Evolutionary conservation across 2,888 invertebrate genomes (phyloP), one percentile per base, ranked within the genome.

Genomic region (Rhagophthalmus giganteus): DNA sequence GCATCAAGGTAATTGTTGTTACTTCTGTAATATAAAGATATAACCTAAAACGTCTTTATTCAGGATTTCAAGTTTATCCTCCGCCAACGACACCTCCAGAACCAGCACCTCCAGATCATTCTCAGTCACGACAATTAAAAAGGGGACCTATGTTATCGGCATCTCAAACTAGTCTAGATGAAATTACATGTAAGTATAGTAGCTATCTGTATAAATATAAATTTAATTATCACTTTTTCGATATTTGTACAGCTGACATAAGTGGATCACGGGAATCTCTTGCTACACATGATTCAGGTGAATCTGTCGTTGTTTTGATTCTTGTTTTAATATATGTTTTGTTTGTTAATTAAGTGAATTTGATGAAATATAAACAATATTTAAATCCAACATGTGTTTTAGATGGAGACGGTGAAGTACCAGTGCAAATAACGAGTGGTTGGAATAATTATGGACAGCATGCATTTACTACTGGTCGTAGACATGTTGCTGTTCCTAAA

Each of bases 71-170:
- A 75, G 89, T 88, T 55, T 90, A 88, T 74, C 89, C 90, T 58
- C 88, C 87, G 53, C 88, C 89, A 41, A 88, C 87, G 65, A 90
- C 90, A 57, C 90, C 90, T 35, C 90, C 90, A 26, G 90, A 90
- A 74, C 90, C 90, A 33, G 89, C 90, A 49, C 90, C 90, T 37
- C 89, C 89, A 48, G 89, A 89, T 73, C 86, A 87, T 72, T 59
- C 71, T 31, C 70, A 71, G 41, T 65, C 70, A n/a, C 72, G 79
- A 64, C 76, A 78, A 68, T 76, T 78, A 59, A 79, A 77, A 59
- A 71, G 76, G 42, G 74, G 72, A 49, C 66, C 73, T 9, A 67
- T 77, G 58, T 70, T 80, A 61, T 79, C 79, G 57, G 77, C 78
- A 63, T 81, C 81, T 59, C 80, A 81, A 71, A 83, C 83, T 66